Base-by-base conservation (phyloP, 2,113 vertebrate species). In the mouse (Mus musculus) region DNA sequence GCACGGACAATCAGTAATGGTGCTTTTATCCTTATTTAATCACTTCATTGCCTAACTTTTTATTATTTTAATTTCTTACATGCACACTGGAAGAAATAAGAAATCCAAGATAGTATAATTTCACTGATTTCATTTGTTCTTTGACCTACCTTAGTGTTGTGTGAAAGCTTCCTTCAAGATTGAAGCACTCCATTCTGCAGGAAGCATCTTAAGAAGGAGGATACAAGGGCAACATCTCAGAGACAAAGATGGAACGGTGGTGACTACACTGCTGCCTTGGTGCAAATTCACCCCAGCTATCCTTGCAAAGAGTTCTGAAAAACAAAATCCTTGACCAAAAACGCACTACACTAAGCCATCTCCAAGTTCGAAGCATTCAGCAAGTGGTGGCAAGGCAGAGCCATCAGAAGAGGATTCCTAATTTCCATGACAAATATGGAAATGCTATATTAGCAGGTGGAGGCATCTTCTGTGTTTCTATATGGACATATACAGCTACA, bases 281-380 rank as follows among this genome's bases (percentile, higher is more conserved):
- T 3, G 19, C 85, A 39, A 63, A 20, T 16, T 30, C 0, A 3
- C 5, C 56, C 12, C 17, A 65, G 17, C 0, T 98, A 99, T 98
- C 99, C 99, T 99, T 99, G 98, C 98, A 98, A 90, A 33, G 7
- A 87, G 33, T 76, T 61, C 20, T 98, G 96, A 98, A 98, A 97
- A 99, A 97, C 97, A 99, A 99, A 99, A 99, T 99, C 49, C 7
- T 49, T 49, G 49, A 7, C 49, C 49, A 49, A 49, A 49, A 49
- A 49, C 49, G 49, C 49, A 49, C 49, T 49, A 49, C 49, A 4
- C 49, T 49, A 49, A 49, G 49, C 49, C 49, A 49, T 49, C 49
- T 49, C 49, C 49, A 49, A 49, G 49, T 49, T 49, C 7, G 4
- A 49, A 49, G 49, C 49, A 49, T 49, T 49, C 49, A 49, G 49